These are phyloP conservation scores for Eulemur albifrons DNA, from an alignment of 2,797 vertebrate species.

Conservation along the genomic window DNA sequence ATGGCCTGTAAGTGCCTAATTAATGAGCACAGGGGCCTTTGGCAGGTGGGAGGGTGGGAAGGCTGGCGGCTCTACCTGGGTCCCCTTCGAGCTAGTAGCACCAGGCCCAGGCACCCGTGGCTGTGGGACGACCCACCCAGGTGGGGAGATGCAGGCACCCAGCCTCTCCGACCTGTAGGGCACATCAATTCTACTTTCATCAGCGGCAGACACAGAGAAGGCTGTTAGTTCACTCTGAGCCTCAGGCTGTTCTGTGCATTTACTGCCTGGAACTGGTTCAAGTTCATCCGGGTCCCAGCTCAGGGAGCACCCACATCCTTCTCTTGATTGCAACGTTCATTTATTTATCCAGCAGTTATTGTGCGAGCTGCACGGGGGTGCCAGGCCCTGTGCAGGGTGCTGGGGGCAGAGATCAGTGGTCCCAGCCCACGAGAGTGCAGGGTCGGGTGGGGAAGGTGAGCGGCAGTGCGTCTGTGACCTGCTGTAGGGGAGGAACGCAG, in stretches of 20 bases:
- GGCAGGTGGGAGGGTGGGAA: not conserved
- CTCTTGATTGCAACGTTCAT: not conserved
- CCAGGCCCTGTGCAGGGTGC: not conserved
- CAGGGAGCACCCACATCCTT: not conserved
- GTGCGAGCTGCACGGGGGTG: not conserved
- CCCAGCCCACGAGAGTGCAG: not conserved
- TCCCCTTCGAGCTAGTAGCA: not conserved
- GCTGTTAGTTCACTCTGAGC: constrained; percentile 1
- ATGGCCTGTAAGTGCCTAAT: not conserved
- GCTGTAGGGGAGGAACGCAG: not conserved
- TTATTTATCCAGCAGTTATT: not conserved
- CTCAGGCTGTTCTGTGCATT: not conserved
- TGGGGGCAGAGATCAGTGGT: too few species aligned
- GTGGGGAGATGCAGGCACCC: not conserved
- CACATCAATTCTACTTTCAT: constrained; percentile 12
- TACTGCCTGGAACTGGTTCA: not conserved
- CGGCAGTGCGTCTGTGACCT: not conserved
- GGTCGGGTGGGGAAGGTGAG: not conserved
- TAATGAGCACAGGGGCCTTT: not conserved
- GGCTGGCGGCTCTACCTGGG: not conserved
- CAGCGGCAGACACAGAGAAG: constrained; percentile 17
- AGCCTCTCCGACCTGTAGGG: not conserved
- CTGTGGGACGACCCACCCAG: not conserved
- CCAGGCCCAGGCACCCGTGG: rapidly evolving
- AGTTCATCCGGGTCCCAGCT: not conserved